Conservation (phyloP, 2,797 vertebrate species). For the Anolis apletophallus region DNA sequence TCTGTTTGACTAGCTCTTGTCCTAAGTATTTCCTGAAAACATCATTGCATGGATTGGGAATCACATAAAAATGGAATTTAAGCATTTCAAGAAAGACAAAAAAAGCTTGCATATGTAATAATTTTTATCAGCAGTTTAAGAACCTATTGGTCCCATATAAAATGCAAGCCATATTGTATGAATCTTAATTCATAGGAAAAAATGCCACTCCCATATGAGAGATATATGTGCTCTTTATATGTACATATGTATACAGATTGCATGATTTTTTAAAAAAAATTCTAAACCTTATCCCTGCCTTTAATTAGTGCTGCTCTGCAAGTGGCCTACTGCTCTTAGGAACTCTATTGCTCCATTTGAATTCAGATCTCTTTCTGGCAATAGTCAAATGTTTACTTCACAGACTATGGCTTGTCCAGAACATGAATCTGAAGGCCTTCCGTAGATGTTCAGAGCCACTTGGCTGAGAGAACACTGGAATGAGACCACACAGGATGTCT, state of each 20-base stretch:
- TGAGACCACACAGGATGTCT: constrained; percentile 17
- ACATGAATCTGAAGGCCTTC: neutral
- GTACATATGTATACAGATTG: neutral
- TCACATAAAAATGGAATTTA: neutral
- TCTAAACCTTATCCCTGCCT: neutral
- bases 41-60: neutral
- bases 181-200: neutral
- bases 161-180: neutral
- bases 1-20: neutral
- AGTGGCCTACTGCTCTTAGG: neutral
- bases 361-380: constrained; percentile 25
- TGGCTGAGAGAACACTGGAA: neutral
- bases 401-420: constrained; percentile 13
- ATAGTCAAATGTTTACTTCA: neutral
- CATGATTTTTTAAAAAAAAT: neutral
- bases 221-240: neutral
- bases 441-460: constrained; percentile 26
- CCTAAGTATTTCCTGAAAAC: no score
- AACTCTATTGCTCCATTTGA: neutral
- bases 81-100: neutral
- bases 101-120: neutral
- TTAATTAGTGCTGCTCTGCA: neutral
- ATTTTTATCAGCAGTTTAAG: neutral
- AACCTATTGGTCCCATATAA: neutral
- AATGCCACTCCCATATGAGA: neutral